Base-by-base conservation (phyloP, 2,113 vertebrate species). In the Shinisaurus crocodilurus region DNA sequence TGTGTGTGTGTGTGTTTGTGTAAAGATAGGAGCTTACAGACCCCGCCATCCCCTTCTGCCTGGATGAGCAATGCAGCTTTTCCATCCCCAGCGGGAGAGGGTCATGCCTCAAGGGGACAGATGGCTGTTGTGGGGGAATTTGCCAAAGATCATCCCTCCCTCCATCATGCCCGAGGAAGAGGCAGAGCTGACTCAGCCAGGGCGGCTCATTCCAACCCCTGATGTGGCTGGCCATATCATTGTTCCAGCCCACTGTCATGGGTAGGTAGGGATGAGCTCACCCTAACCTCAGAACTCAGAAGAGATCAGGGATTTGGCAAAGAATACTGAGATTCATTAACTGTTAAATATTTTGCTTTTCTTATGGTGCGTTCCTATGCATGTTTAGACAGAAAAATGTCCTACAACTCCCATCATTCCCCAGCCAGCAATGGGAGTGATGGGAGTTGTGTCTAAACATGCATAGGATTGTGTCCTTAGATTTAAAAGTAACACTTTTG, bases 51-150 rank as follows among this genome's bases (percentile, higher is more conserved):
- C 25, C 89, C 72, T 85, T 90, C 88, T 85, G 74, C 75, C 82
- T 57, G 43, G 57, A 16, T 69, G 74, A 90, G 63, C 76, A 34
- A 88, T 13, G 63, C 76, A 18, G 43, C 48, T 43, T 77, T 80
- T 80, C 89, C 75, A 80, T 79, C 74, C n/a, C 15, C n/a, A 70
- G 45, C 32, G 29, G 74, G 82, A 86, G 83, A 67, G 84, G 45
- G 83, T 57, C 83, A 79, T 85, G 74, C 43, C 89, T 54, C 63
- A 67, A 79, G 45, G 74, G 88, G 74, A 69, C 89, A 90, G 89
- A 86, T 86, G 75, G 83, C 37, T 69, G 63, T 57, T 32, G 70
- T 65, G 83, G 63, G 75, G 37, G 29, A 70, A 25, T n/a, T 48
- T 79, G 89, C 82, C 63, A 69, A 34, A 54, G 43, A 69, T 37